Conservation (phyloP, 2,113 vertebrate species). For the Actinemys pallida region DNA sequence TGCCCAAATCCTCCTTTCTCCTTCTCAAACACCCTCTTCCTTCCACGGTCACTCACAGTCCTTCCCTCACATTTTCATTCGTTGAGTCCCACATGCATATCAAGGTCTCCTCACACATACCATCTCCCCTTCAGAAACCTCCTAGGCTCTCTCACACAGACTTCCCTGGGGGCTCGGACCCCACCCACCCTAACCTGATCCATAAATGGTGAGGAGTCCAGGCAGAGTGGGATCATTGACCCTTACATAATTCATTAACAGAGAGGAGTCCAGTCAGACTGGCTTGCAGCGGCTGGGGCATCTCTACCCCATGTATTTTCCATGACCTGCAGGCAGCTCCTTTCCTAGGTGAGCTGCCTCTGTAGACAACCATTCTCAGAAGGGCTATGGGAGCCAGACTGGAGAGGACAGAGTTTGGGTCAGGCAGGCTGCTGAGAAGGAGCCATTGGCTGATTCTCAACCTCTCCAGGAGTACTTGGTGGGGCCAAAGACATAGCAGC, state of each 20-base stretch:
- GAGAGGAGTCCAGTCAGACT: background rate
- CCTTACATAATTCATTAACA: background rate
- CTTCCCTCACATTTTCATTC: background rate
- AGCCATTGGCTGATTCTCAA: background rate
- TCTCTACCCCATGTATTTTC: background rate
- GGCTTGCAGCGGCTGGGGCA: background rate
- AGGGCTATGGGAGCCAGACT: background rate
- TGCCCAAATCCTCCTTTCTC: background rate
- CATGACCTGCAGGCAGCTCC: background rate
- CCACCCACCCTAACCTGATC: background rate
- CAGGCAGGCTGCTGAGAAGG: background rate
- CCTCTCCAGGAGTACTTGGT: background rate
- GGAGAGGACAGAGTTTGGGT: background rate
- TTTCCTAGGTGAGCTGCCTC: background rate
- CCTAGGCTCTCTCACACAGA: background rate
- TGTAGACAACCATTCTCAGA: background rate
- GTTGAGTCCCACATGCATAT: background rate
- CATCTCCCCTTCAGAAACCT: background rate
- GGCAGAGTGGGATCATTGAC: background rate
- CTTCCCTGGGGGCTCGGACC: background rate
- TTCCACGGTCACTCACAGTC: background rate
- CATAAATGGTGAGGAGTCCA: background rate
- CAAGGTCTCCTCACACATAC: background rate
- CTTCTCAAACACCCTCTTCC: background rate
- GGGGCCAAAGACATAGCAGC: background rate